Evolutionary conservation across 2,797 vertebrate genomes (phyloP).

Genomic region (Ctenosaura bakeri): DNA sequence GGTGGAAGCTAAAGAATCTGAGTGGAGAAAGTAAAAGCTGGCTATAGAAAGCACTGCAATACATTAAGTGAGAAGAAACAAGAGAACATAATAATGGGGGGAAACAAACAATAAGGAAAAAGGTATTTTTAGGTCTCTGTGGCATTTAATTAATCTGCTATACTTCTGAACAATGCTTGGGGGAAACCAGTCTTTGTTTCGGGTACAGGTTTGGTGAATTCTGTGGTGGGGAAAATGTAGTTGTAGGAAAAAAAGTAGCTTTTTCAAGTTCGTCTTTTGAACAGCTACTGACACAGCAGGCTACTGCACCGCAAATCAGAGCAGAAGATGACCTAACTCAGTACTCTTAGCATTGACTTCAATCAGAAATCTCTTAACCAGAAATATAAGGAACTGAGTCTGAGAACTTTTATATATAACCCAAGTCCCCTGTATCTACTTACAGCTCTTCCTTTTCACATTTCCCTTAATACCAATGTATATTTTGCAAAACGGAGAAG

Average conservation of each 20-base stretch:
- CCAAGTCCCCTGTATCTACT: no score
- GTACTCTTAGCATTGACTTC: background rate
- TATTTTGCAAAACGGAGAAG: background rate
- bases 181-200: no score
- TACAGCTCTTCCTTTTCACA: background rate
- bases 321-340: background rate
- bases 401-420: background rate
- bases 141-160: no score
- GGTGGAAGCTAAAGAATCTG: background rate
- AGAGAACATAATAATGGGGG: no score
- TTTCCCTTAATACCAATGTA: background rate
- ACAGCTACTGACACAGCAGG: background rate
- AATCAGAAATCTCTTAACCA: no score
- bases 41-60: background rate
- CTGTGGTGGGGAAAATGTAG: background rate
- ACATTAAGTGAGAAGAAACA: background rate
- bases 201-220: no score
- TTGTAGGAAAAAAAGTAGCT: background rate
- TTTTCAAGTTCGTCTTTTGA: background rate
- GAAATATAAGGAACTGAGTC: background rate
- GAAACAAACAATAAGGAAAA: background rate
- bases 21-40: no score
- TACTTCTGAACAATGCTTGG: background rate
- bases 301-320: background rate
- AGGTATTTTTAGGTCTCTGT: background rate